Base-by-base conservation (phyloP, 1,140 invertebrate genomes). In the Venturia canescens region DNA sequence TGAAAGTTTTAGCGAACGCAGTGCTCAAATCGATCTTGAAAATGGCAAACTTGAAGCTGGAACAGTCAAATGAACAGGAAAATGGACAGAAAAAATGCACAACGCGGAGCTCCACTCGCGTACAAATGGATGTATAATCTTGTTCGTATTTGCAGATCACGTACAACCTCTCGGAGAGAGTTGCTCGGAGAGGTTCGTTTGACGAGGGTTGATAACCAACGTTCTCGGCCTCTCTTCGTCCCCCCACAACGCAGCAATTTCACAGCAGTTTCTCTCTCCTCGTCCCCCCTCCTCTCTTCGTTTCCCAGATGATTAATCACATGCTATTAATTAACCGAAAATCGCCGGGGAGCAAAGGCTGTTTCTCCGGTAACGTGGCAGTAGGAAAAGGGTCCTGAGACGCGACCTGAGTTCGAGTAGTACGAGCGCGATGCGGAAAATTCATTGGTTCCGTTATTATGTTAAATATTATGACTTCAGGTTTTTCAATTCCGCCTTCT, bases 291-390 rank as follows among this genome's bases (percentile, higher is more conserved):
- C 31, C 6, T 74, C 38, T 76, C 74, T 44, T 27, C 23, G 38
- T 72, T n/a, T 50, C 84, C 83, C 83, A 71, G 80, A 83, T 86
- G 87, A 89, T 90, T 89, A 90, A 88, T 89, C 88, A 89, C 84
- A 84, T 82, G 82, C 86, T 88, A 89, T 89, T 89, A 90, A 89
- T 90, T 89, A 89, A 88, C 88, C 84, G 80, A 83, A 82, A 87
- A 86, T 89, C 85, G 83, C 74, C 34, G 60, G 72, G 71, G 21
- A 77, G 21, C 53, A 34, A 34, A 3, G 31, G 31, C 31, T 3
- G 31, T 7, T 34, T 7, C 48, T 69, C 69, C 48, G 6, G 38
- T 4, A 34, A 34, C 31, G 6, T 70, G 15, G 63, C 11, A 50
- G 63, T 15, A 50, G 48, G n/a, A 34, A 11, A n/a, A 26, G 1